A percentile compares a stretch with the other conserved stretches of the same genome.
phyloP scores from a whole-genome alignment of 2,113 vertebrate genomes.

The Donacobius atricapilla region DNA sequence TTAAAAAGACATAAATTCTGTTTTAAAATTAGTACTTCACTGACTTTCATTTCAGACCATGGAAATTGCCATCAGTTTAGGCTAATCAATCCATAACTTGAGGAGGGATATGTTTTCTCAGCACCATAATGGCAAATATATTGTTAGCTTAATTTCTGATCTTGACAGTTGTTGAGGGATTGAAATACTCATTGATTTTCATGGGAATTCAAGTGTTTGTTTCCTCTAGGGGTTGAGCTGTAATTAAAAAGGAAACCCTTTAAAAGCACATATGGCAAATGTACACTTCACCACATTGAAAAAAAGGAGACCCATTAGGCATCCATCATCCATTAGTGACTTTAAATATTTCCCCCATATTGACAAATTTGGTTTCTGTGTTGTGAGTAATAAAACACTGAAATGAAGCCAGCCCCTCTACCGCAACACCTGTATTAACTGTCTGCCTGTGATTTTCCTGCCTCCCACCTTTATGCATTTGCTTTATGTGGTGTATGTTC shows the following conservation, averaged over 20 bases:
- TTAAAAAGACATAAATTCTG: not conserved
- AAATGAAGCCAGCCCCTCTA: not conserved
- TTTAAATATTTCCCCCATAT: constrained; percentile 22
- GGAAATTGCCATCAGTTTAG: not conserved
- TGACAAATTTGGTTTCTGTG: not conserved
- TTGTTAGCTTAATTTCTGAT: constrained; percentile 25
- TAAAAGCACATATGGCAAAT: constrained; percentile 45
- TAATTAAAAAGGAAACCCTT: constrained; percentile 42
- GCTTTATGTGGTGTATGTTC: not conserved
- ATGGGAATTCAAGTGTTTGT: constrained; percentile 25
- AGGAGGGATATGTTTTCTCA: not conserved
- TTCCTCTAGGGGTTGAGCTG: constrained; percentile 18
- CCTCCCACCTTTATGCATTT: not conserved
- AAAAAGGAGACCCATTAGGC: constrained; percentile 4
- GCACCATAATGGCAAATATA: not conserved
- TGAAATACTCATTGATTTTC: constrained; percentile 44
- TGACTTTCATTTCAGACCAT: not conserved
- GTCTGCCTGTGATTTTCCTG: not conserved
- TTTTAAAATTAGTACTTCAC: not conserved
- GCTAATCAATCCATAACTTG: not conserved
- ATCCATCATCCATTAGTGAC: constrained; percentile 27
- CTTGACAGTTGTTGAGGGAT: not conserved
- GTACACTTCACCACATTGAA: not conserved
- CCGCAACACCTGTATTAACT: not conserved
- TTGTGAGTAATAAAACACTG: not conserved